Percentiles rank a stretch among this genome's conserved stretches.
phyloP scores from a whole-genome alignment of 2,113 vertebrate genomes.

The Tragelaphus scriptus region DNA sequence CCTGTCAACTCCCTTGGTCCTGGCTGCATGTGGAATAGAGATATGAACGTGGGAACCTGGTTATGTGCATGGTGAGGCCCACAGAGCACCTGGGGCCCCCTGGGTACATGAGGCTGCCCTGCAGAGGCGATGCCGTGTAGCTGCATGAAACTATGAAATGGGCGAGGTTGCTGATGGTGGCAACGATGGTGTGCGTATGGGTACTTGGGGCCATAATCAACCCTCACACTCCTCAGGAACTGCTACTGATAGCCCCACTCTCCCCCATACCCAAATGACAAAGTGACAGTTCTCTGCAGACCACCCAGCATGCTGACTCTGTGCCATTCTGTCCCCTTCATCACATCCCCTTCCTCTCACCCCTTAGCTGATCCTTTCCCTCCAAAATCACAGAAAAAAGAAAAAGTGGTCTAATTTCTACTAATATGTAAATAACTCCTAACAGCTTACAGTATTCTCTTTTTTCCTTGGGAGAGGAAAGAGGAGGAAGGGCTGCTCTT shows the following conservation, averaged over 20 bases:
- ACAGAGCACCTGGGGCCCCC: not conserved
- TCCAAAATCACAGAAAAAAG: not conserved
- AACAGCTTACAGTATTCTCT: not conserved
- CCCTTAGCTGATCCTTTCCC: not conserved
- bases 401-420: not conserved
- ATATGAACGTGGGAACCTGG: not conserved
- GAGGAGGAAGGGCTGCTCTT: not conserved
- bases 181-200: not conserved
- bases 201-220: not conserved
- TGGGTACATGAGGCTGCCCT: slow-evolving; percentile 4
- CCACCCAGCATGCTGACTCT: not conserved
- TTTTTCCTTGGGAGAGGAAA: not conserved
- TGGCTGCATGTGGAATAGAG: not conserved
- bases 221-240: not conserved
- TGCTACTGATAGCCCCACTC: not conserved
- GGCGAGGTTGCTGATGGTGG: not conserved
- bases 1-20: not conserved
- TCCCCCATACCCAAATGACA: not conserved
- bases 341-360: not conserved
- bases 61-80: slow-evolving; percentile 13
- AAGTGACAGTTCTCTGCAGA: not conserved
- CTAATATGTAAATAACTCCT: not conserved
- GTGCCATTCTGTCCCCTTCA: not conserved
- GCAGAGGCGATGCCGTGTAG: not conserved
- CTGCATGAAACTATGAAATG: slow-evolving; percentile 18